Evolutionary conservation across 1,140 invertebrate genomes (phyloP).

Genomic region (Hylaeus volcanicus): DNA sequence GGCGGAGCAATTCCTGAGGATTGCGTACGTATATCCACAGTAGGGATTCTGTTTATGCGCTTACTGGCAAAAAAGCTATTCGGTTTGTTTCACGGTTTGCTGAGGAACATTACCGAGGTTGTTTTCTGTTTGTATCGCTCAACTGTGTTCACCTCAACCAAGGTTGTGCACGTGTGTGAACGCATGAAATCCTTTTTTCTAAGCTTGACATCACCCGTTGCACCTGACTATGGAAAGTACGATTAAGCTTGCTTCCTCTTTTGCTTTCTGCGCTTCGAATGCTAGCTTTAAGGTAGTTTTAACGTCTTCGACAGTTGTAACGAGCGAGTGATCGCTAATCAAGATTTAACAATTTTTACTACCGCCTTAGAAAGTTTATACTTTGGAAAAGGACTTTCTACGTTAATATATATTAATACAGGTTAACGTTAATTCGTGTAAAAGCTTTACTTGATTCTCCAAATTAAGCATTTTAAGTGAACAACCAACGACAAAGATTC

Average conservation of each 20-base stretch:
- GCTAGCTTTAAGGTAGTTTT: neutral
- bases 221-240: neutral
- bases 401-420: no score
- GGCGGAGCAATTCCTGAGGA: slow-evolving; percentile 76
- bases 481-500: no score
- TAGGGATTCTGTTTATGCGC: neutral
- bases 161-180: neutral
- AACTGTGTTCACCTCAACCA: neutral
- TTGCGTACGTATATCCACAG: slow-evolving; percentile 78
- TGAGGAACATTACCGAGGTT: neutral
- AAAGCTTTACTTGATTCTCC: no score
- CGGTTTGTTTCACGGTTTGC: rapidly evolving
- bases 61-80: neutral
- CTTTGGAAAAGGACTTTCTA: no score
- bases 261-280: neutral
- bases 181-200: neutral
- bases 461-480: no score
- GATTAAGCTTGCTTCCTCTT: neutral
- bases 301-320: neutral
- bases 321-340: neutral
- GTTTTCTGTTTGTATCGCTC: neutral
- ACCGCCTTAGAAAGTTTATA: no score
- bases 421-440: no score
- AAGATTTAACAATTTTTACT: no score
- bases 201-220: no score